These are phyloP conservation scores for Ostrea edulis DNA, from an alignment of 1,140 invertebrate species.

Conservation along the genomic window DNA sequence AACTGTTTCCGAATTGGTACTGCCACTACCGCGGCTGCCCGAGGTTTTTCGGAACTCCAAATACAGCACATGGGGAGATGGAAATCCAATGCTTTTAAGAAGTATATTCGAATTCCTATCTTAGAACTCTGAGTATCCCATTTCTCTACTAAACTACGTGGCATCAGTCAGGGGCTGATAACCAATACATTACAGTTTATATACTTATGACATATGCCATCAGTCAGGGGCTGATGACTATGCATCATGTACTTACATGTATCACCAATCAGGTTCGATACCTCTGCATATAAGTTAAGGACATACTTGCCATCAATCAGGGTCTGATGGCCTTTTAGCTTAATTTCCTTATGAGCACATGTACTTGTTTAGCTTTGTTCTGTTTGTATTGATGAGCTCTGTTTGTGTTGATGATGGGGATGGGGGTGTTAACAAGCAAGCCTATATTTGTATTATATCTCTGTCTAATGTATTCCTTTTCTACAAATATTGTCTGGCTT, in stretches of 20 bases:
- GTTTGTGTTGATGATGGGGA: not conserved
- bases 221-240: not conserved
- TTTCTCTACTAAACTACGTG: not conserved
- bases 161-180: not conserved
- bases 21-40: conserved; percentile 49
- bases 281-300: not conserved
- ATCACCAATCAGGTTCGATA: no score
- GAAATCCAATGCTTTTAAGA: conserved; percentile 46
- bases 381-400: no score
- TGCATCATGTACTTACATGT: no score
- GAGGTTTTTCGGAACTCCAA: no score
- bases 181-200: not conserved
- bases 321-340: not conserved
- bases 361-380: no score
- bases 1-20: conserved; percentile 53
- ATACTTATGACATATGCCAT: not conserved
- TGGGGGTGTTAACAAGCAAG: no score
- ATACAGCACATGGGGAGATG: conserved; percentile 48
- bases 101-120: conserved; percentile 2
- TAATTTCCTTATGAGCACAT: no score
- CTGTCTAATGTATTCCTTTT: no score
- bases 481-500: no score
- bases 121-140: not conserved
- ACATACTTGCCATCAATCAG: not conserved
- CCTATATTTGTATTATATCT: no score